phyloP scores from a whole-genome alignment of 2,888 invertebrate species.

The Xylocampa areola region DNA sequence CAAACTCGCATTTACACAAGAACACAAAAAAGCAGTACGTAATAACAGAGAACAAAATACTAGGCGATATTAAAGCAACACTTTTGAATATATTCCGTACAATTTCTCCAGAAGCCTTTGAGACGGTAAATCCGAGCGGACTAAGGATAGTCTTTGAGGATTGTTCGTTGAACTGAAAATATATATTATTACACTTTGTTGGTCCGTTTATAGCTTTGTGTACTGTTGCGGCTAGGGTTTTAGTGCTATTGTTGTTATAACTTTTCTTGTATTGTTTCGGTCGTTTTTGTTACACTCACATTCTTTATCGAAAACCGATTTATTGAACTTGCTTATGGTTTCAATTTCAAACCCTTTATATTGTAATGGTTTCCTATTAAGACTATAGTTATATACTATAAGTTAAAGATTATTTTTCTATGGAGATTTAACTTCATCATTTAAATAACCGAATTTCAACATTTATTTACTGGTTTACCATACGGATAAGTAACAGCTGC shows the following conservation, averaged over 20 bases:
- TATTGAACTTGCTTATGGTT: too few species aligned
- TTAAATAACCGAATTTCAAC: too few species aligned
- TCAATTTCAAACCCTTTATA: too few species aligned
- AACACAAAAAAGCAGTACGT: neutral
- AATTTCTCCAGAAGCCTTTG: constrained; percentile 32
- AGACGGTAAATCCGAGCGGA: constrained; percentile 24
- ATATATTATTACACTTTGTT: constrained; percentile 5
- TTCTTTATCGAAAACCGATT: too few species aligned
- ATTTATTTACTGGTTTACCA: too few species aligned
- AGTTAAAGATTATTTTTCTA: too few species aligned
- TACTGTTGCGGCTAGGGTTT: constrained; percentile 1
- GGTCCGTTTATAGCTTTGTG: constrained; percentile 16
- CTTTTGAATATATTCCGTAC: constrained; percentile 18
- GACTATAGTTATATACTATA: too few species aligned
- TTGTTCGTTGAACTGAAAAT: constrained; percentile 15
- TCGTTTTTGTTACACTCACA: neutral
- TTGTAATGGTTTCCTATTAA: too few species aligned
- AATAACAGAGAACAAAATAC: constrained; percentile 1
- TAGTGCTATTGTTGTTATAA: constrained; percentile 3
- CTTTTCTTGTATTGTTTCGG: neutral
- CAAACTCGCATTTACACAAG: neutral
- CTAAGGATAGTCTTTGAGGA: constrained; percentile 30
- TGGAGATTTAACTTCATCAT: too few species aligned
- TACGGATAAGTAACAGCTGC: too few species aligned
- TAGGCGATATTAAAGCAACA: constrained; percentile 21